These are phyloP conservation scores for Latrodectus hesperus DNA, from an alignment of 2,888 invertebrate species.

Conservation along the genomic window DNA sequence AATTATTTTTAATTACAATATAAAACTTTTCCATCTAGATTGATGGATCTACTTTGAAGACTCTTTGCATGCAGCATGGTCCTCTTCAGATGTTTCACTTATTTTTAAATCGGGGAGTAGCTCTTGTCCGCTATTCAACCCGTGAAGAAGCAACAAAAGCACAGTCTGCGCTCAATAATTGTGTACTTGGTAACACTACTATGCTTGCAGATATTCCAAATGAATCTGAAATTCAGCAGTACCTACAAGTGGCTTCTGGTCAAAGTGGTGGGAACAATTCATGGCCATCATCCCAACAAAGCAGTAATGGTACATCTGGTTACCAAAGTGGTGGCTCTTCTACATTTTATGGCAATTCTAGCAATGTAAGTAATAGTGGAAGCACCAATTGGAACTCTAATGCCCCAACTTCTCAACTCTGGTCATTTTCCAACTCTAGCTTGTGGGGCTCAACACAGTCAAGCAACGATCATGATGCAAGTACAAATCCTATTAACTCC, in stretches of 20 bases:
- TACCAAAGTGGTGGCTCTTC: background rate
- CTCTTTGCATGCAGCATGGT: constrained; percentile 96
- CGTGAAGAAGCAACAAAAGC: constrained; percentile 97
- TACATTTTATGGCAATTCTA: background rate
- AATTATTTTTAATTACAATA: background rate
- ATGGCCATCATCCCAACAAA: background rate
- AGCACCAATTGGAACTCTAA: constrained; percentile 44
- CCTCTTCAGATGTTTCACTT: constrained; percentile 94
- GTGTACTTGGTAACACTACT: constrained; percentile 94
- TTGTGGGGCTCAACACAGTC: constrained; percentile 77
- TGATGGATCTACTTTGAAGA: constrained; percentile 95
- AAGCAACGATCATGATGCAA: constrained; percentile 75
- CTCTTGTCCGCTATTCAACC: constrained; percentile 92
- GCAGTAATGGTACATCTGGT: background rate
- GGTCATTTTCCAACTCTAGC: constrained; percentile 78
- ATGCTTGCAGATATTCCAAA: constrained; percentile 95
- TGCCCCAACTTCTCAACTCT: constrained; percentile 76
- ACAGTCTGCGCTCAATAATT: constrained; percentile 95
- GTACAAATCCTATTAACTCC: constrained; percentile 80
- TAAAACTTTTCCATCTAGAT: constrained; percentile 79
- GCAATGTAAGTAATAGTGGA: constrained; percentile 4
- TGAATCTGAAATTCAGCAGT: constrained; percentile 90
- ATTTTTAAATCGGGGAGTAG: constrained; percentile 94
- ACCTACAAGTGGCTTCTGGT: constrained; percentile 77
- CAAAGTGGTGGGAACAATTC: constrained; percentile 6